phyloP scores from a whole-genome alignment of 23 tunicate genomes.

The Ascidia mentula region DNA sequence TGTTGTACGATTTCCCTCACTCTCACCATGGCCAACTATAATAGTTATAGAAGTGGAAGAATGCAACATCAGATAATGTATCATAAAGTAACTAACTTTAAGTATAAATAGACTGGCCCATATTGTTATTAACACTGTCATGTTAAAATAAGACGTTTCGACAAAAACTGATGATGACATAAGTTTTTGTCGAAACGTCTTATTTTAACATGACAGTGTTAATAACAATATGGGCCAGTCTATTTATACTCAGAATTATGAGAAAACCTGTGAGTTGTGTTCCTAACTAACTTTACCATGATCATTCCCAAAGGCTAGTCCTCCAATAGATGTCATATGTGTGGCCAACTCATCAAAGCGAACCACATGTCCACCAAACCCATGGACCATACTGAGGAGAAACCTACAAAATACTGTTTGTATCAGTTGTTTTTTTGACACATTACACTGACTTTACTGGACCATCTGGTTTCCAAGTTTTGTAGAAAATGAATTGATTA shows the following conservation, averaged over 20 bases:
- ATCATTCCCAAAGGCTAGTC: conserved; percentile 70
- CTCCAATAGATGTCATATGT: conserved; percentile 43
- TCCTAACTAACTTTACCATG: conserved; percentile 60
- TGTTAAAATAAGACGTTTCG: too few relatives aligned
- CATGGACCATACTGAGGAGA: conserved; percentile 56
- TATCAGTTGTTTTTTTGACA: neutral
- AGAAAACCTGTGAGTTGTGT: too few relatives aligned
- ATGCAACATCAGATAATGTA: too few relatives aligned
- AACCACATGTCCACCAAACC: conserved; percentile 76
- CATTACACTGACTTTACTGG: conserved; percentile 22
- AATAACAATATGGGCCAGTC: too few relatives aligned
- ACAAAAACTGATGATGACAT: too few relatives aligned
- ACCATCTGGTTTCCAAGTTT: conserved; percentile 57
- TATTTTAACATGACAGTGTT: too few relatives aligned
- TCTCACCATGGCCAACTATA: conserved; percentile 82
- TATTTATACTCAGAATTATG: too few relatives aligned
- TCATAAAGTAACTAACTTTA: too few relatives aligned
- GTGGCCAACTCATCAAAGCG: conserved; percentile 61
- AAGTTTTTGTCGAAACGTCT: too few relatives aligned
- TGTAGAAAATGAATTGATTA: conserved; percentile 49
- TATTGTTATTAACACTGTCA: too few relatives aligned
- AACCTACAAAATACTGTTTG: conserved; percentile 21
- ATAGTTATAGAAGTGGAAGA: too few relatives aligned
- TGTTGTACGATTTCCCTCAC: conserved; percentile 65
- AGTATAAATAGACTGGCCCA: too few relatives aligned